These are phyloP conservation scores for Heptranchias perlo DNA, from an alignment of 2,113 vertebrate genomes.

Conservation along the genomic window DNA sequence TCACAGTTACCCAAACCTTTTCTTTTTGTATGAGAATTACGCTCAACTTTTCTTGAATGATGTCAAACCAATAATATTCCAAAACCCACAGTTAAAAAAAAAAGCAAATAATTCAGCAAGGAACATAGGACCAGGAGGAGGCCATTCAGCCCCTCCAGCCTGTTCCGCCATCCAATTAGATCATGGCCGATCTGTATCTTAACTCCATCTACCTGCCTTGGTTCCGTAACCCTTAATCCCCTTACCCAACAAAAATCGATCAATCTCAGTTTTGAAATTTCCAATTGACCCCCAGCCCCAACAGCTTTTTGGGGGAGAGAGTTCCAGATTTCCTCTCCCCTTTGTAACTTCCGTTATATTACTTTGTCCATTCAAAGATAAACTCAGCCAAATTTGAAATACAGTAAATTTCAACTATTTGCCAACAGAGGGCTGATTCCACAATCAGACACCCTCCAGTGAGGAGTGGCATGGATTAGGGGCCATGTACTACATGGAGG, in stretches of 20 bases:
- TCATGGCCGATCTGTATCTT: not conserved
- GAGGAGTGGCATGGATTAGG: not conserved
- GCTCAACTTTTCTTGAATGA: not conserved
- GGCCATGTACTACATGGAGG: not conserved
- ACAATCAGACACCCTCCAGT: not conserved
- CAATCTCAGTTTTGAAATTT: not conserved
- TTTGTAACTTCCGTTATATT: not conserved
- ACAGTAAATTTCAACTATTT: not conserved
- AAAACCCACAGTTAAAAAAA: not conserved
- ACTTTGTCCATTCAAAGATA: not conserved
- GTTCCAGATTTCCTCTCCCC: not conserved
- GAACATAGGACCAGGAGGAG: not conserved
- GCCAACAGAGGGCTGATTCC: not conserved
- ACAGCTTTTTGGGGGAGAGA: not conserved
- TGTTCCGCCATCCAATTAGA: not conserved
- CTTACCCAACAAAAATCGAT: not conserved
- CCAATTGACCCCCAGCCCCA: not conserved
- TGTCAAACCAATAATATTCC: not conserved
- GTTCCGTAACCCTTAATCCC: not conserved
- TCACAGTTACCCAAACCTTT: not conserved
- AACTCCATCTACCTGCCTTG: not conserved
- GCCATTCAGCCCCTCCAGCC: not conserved
- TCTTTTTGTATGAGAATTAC: not conserved
- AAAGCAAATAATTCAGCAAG: not conserved
- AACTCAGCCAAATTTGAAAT: not conserved